Evolutionary conservation across 2,113 vertebrate genomes (phyloP).

Genomic region (Nothoprocta pentlandii): DNA sequence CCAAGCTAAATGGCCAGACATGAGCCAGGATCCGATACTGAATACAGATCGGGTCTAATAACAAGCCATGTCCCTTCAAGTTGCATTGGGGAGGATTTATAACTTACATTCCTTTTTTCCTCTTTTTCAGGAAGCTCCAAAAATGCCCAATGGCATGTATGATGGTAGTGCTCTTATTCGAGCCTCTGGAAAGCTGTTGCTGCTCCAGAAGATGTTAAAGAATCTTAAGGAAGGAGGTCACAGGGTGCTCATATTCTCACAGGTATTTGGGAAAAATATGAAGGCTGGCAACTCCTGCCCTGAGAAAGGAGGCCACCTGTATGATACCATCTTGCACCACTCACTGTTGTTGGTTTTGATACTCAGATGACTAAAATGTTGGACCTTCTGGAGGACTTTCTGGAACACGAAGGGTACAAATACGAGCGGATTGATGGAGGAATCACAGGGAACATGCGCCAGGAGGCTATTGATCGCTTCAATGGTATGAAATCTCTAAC

Average conservation of each 20-base stretch:
- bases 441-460: constrained; percentile 95
- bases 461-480: constrained; percentile 97
- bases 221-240: constrained; percentile 95
- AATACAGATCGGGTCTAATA: neutral
- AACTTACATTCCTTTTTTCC: neutral
- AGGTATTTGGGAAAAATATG: constrained; percentile 77
- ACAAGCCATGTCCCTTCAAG: neutral
- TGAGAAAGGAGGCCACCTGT: neutral
- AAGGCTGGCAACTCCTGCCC: neutral
- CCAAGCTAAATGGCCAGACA: neutral
- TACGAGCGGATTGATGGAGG: constrained; percentile 97
- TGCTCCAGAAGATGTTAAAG: constrained; percentile 96
- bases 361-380: constrained; percentile 97
- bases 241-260: constrained; percentile 96
- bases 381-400: constrained; percentile 94
- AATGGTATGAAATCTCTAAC: constrained; percentile 81
- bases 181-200: constrained; percentile 91
- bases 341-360: neutral
- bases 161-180: constrained; percentile 93
- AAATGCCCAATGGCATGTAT: constrained; percentile 99
- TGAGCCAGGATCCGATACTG: neutral
- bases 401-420: constrained; percentile 97
- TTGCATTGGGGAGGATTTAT: neutral
- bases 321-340: neutral
- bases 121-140: constrained; percentile 89